phyloP scores from a whole-genome alignment of 2,797 vertebrate species.

The Leucoraja ocellata region DNA sequence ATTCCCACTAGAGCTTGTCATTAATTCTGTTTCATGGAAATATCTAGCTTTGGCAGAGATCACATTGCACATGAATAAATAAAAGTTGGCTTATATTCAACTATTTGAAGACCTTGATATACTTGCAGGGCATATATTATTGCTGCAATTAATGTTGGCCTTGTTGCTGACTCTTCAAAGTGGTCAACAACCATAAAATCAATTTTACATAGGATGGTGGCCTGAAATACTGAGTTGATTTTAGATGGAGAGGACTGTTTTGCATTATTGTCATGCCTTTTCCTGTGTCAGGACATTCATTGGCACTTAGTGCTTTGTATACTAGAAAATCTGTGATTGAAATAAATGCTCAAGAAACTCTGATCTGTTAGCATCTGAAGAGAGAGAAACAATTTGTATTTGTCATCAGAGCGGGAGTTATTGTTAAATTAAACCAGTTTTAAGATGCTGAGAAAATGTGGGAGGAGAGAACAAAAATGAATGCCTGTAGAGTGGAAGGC shows the following conservation, averaged over 20 bases:
- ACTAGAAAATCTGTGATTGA: too few species aligned
- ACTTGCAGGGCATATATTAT: neutral
- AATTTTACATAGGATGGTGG: neutral
- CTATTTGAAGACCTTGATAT: neutral
- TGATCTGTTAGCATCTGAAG: too few species aligned
- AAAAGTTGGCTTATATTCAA: neutral
- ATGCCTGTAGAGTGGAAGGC: too few species aligned
- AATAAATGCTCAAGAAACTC: too few species aligned
- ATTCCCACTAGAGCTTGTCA: neutral
- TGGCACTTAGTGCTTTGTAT: too few species aligned
- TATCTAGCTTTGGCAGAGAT: neutral
- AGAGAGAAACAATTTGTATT: too few species aligned
- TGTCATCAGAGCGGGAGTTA: too few species aligned
- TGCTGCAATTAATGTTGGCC: neutral
- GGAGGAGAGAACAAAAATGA: too few species aligned
- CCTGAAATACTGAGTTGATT: neutral
- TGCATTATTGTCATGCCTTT: neutral
- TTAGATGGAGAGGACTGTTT: neutral
- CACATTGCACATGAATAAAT: neutral
- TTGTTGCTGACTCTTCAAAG: neutral
- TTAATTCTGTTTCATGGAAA: slow-evolving; percentile 30
- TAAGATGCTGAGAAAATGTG: too few species aligned
- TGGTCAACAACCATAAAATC: neutral
- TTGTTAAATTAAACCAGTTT: too few species aligned
- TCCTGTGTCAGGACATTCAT: neutral